Conservation (phyloP, 2,888 invertebrate genomes). For the Liopterus haemorrhoidalis region DNA sequence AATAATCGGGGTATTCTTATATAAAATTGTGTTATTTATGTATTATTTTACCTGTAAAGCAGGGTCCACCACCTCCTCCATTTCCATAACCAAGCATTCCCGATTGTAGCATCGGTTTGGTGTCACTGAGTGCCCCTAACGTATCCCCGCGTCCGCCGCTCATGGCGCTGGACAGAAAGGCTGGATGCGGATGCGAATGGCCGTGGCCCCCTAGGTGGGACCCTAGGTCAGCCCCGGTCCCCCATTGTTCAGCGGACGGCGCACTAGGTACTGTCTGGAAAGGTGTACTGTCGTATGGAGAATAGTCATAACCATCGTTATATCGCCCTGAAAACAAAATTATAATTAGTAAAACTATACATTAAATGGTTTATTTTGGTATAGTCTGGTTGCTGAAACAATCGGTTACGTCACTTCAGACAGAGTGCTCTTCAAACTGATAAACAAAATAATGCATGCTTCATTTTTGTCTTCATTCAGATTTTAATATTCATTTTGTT, state of each 20-base stretch:
- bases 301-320: constrained; percentile 51
- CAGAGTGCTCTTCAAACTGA: no score
- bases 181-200: constrained; percentile 52
- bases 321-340: constrained; percentile 47
- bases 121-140: constrained; percentile 41
- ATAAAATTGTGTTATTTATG: no score
- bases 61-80: constrained; percentile 49
- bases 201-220: constrained; percentile 43
- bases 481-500: no score
- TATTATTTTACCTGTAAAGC: constrained; percentile 55
- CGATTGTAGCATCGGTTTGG: constrained; percentile 51
- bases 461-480: no score
- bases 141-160: constrained; percentile 36
- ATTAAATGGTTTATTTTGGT: no score
- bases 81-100: constrained; percentile 52
- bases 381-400: no score
- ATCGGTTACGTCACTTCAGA: no score
- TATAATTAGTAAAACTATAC: not conserved
- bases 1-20: no score
- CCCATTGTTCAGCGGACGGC: constrained; percentile 51
- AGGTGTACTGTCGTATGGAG: constrained; percentile 60
- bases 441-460: no score
- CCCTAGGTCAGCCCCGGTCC: constrained; percentile 33
- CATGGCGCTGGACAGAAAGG: constrained; percentile 47
- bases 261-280: constrained; percentile 71